phyloP scores from a whole-genome alignment of 2,113 vertebrate genomes.

The Saiga tatarica region DNA sequence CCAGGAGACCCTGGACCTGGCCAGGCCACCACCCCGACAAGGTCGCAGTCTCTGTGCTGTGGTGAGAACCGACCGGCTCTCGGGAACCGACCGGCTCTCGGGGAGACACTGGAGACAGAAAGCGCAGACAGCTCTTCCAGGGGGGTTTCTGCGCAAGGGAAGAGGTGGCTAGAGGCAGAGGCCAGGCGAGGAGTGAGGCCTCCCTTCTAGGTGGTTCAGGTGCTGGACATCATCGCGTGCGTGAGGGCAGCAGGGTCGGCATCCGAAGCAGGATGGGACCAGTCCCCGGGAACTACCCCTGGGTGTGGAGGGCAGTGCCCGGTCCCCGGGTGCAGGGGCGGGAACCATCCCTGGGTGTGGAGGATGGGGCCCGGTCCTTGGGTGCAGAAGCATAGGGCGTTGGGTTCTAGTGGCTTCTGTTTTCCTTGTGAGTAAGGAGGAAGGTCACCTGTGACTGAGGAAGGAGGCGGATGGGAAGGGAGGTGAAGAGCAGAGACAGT shows the following conservation, averaged over 20 bases:
- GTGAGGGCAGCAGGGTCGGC: background rate
- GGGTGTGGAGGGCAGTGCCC: background rate
- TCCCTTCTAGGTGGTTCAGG: background rate
- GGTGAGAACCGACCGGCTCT: background rate
- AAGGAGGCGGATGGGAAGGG: background rate
- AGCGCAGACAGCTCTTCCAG: no score
- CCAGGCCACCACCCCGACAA: background rate
- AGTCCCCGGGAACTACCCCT: background rate
- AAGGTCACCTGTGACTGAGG: background rate
- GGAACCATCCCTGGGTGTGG: background rate
- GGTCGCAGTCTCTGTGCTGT: background rate
- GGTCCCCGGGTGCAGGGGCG: rapidly evolving
- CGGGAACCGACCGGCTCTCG: rapidly evolving
- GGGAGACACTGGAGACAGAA: no score
- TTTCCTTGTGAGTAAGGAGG: background rate
- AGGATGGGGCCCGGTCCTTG: rapidly evolving
- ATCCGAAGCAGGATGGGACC: background rate
- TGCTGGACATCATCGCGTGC: rapidly evolving
- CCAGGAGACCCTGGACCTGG: background rate
- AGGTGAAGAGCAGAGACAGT: background rate
- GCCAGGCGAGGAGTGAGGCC: background rate
- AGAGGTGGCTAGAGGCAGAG: background rate
- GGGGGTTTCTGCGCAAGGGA: background rate
- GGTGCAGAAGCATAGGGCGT: rapidly evolving
- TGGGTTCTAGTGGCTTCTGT: background rate